Conservation (phyloP, 2,797 vertebrate species). For the Odontamblyopus rebecca region DNA sequence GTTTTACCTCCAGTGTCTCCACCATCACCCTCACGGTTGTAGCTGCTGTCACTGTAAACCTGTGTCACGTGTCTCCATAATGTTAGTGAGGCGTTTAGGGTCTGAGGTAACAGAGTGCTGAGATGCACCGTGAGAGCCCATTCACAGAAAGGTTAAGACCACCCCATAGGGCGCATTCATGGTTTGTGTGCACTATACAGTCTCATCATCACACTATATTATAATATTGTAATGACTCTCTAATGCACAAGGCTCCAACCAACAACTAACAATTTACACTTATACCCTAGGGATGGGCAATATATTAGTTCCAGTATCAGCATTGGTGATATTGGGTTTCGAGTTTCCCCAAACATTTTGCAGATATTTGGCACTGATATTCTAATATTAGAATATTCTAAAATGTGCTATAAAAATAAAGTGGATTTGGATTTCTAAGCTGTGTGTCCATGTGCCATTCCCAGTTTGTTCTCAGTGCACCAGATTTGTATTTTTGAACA, state of each 20-base stretch:
- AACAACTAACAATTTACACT: not conserved
- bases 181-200: constrained; percentile 18
- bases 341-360: too few species aligned
- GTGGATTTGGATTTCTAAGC: too few species aligned
- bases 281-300: too few species aligned
- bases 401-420: too few species aligned
- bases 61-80: constrained; percentile 4
- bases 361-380: too few species aligned
- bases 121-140: constrained; percentile 13
- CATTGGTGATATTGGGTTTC: too few species aligned
- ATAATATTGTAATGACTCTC: not conserved
- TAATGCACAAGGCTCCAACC: not conserved
- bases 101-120: constrained; percentile 18
- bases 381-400: too few species aligned
- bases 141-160: constrained; percentile 32
- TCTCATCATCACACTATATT: constrained; percentile 17
- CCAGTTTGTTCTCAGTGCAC: too few species aligned
- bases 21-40: not conserved
- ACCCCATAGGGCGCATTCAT: constrained; percentile 17
- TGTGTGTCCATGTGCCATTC: too few species aligned
- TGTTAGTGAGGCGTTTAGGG: constrained; percentile 1
- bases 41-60: constrained; percentile 12
- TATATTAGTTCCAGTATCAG: too few species aligned
- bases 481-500: too few species aligned
- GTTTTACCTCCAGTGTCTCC: constrained; percentile 9